Base-by-base conservation (phyloP, 2,113 vertebrate species). In the Oophaga pumilio region DNA sequence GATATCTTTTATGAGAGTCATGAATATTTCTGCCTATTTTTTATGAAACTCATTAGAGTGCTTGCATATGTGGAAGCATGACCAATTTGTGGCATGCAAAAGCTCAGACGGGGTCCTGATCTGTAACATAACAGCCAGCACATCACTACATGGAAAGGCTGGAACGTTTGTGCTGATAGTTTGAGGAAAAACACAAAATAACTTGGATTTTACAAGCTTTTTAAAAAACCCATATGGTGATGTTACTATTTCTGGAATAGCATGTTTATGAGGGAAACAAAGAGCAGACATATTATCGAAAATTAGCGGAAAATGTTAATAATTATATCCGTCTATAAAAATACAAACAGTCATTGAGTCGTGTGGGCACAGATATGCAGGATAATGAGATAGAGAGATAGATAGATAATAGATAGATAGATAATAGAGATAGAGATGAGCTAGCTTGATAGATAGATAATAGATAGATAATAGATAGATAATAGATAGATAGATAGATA, bases 21-120 rank as follows among this genome's bases (percentile, higher is more conserved):
- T 86, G 78, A 77, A 86, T 79, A 86, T 86, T 78, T 86, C 73
- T 86, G n/a, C 60, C 74, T 26, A n/a, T 79, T 86, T 69, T 86
- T 86, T 86, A 78, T 69, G 56, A 33, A 66, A 85, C 68, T 79
- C 62, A 86, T 79, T 78, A 86, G 85, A 56, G 49, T 64, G 76
- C 50, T 56, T 22, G 43, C 85, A 68, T 79, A 86, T 78, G 60
- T 86, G 76, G 49, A 69, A 86, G 76, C 60, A 79, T 86, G 62
- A 80, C 76, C 78, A 79, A 79, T 86, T 79, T 69, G 74, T 57
- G 66, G 85, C 85, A 56, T 68, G 49, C 60, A 22, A 78, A 79
- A 50, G 71, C 76, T 79, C 10, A 79, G 52, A 79, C 52, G 52
- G 18, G 53, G 14, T 76, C 62, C 62, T 86, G 49, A 26, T 69